Percentiles rank a stretch among this genome's conserved stretches.
These are phyloP conservation scores for Lamellibrachia satsuma DNA, from an alignment of 2,888 invertebrate species.

Conservation along the genomic window DNA sequence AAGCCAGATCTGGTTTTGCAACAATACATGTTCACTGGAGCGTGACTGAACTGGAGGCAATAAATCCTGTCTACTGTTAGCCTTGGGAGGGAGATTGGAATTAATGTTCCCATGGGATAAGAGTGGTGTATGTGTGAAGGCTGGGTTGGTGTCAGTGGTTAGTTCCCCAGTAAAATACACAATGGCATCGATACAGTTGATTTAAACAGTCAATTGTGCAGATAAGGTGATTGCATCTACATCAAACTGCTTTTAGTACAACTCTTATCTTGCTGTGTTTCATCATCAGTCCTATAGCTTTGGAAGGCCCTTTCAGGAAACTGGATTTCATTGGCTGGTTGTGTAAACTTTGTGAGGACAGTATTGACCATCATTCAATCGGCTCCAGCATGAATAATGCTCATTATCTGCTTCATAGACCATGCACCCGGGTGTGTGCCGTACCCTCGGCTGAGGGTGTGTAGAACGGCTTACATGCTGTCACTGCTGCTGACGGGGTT, in stretches of 20 bases:
- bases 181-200: not conserved
- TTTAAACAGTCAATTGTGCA: not conserved
- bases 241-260: not conserved
- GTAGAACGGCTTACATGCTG: not conserved
- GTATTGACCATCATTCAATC: not conserved
- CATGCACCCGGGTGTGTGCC: not conserved
- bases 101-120: not conserved
- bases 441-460: not conserved
- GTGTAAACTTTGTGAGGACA: conserved; percentile 11
- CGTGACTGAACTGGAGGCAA: not conserved
- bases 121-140: not conserved
- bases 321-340: not conserved
- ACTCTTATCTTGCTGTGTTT: not conserved
- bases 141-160: not conserved
- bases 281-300: not conserved
- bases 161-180: not conserved
- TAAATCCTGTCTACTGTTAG: not conserved
- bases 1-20: not conserved
- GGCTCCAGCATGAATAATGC: not conserved
- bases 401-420: conserved; percentile 13
- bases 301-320: not conserved
- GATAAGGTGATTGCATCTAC: not conserved
- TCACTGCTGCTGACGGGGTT: not conserved
- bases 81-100: not conserved
- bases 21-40: not conserved